phyloP scores from a whole-genome alignment of 1,140 invertebrate genomes.

The Hesperophylax magnus region DNA sequence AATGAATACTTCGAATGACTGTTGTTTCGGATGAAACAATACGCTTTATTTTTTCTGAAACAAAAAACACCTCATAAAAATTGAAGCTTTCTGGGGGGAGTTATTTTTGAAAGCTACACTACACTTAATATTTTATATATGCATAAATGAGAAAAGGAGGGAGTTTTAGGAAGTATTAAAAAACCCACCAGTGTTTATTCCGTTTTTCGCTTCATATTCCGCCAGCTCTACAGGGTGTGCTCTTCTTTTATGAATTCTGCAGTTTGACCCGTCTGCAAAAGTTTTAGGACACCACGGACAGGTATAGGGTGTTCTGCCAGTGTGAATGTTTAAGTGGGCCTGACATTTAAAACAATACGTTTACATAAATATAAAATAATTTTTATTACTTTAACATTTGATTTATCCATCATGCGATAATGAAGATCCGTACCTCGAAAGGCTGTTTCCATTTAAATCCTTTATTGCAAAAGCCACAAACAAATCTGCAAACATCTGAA shows the following conservation, averaged over 20 bases:
- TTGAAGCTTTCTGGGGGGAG: background rate
- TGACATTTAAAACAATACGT: background rate
- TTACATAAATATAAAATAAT: too few species aligned
- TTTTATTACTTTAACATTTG: too few species aligned
- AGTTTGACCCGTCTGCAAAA: constrained; percentile 50
- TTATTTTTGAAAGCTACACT: too few species aligned
- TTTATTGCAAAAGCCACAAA: constrained; percentile 53
- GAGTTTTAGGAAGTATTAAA: too few species aligned
- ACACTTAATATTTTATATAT: too few species aligned
- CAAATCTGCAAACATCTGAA: constrained; percentile 37
- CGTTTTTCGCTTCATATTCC: constrained; percentile 46
- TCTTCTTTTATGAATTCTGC: constrained; percentile 50
- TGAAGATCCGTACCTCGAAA: constrained; percentile 10
- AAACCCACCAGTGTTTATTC: background rate
- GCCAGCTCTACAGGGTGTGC: constrained; percentile 49
- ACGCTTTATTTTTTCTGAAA: constrained; percentile 15
- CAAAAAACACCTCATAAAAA: background rate
- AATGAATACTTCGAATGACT: constrained; percentile 1
- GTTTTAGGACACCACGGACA: constrained; percentile 50
- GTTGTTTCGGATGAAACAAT: constrained; percentile 5
- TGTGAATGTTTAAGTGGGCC: constrained; percentile 50
- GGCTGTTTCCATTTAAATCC: constrained; percentile 52
- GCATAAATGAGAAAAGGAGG: too few species aligned
- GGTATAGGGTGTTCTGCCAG: constrained; percentile 45
- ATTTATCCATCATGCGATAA: too few species aligned